Evolutionary conservation across 1,140 invertebrate genomes (phyloP), one percentile per base, ranked within the genome.

Genomic region (Hetaerina americana): DNA sequence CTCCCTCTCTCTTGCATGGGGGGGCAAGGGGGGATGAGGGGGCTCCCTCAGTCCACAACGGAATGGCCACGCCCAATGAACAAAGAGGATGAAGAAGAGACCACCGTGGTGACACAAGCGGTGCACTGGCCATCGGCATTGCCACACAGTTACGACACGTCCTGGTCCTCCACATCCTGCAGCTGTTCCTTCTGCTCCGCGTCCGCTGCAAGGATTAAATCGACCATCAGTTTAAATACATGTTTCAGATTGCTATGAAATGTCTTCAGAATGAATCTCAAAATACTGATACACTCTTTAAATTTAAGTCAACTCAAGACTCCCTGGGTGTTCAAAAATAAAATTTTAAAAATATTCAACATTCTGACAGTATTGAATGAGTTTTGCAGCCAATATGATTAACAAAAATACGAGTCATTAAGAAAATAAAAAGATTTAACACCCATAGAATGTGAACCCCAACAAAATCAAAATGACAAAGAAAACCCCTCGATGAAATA

Each of bases 81-180:
- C 40, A 57, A 68, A 28, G 67, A 24, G 67, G 67, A 28, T 28
- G 25, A 68, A 68, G 27, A 68, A 26, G 67, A 68, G 67, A 26
- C 67, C 25, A 28, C 67, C 2, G 67, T 28, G 27, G 3, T 26
- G 25, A 68, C 67, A 68, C 67, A 28, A 68, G 25, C 27, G 67
- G 67, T 68, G 25, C 67, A 26, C 27, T 68, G 67, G n/a, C 2
- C 1, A 68, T 28, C 2, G 12, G 12, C 12, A 57, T 57, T 12
- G 12, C 1, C 27, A 68, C 6, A 26, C 27, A 77, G 77, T 94
- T 93, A 94, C 89, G 92, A 93, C 82, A 93, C 92, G 84, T 94
- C 92, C 84, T 95, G 92, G 83, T 94, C 93, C 83, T 96, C 94
- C 78, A 90, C 91, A 82, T 96, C 93, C 82, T 94, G 92, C 79